phyloP scores from a whole-genome alignment of 2,888 invertebrate species.

The Andrena marginata region DNA sequence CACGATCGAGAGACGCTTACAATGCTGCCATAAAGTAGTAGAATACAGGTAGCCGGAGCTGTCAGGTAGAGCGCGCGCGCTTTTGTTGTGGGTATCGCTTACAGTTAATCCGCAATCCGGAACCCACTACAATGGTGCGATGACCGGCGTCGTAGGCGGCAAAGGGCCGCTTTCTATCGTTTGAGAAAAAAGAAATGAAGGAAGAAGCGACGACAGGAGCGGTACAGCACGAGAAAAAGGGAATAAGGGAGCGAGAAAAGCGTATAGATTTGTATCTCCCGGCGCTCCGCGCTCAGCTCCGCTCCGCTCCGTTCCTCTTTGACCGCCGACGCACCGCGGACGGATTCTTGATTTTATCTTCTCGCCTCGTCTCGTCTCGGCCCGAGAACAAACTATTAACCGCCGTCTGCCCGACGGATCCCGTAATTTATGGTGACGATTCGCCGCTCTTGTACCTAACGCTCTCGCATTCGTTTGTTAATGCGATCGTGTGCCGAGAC shows the following conservation, averaged over 20 bases:
- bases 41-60: conserved; percentile 56
- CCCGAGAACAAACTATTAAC: conserved; percentile 70
- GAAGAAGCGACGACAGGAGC: conserved; percentile 52
- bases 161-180: conserved; percentile 15
- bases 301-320: conserved; percentile 49
- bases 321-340: conserved; percentile 61
- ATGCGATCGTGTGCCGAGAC: conserved; percentile 47
- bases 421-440: conserved; percentile 69
- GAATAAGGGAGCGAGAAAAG: conserved; percentile 50
- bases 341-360: conserved; percentile 66
- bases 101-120: conserved; percentile 78
- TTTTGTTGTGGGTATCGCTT: conserved; percentile 78
- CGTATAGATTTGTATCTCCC: conserved; percentile 60
- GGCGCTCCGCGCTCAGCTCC: conserved; percentile 28
- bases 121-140: conserved; percentile 73
- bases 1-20: conserved; percentile 34
- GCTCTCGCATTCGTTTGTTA: conserved; percentile 33
- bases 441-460: conserved; percentile 45
- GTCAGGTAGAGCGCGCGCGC: conserved; percentile 59
- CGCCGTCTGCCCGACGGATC: conserved; percentile 65
- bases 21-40: conserved; percentile 33
- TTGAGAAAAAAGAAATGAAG: conserved; percentile 8
- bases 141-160: conserved; percentile 53
- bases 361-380: conserved; percentile 62
- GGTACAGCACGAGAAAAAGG: conserved; percentile 29